Evolutionary conservation across 2,113 vertebrate species (phyloP).

Genomic region (Alaudala cheleensis): DNA sequence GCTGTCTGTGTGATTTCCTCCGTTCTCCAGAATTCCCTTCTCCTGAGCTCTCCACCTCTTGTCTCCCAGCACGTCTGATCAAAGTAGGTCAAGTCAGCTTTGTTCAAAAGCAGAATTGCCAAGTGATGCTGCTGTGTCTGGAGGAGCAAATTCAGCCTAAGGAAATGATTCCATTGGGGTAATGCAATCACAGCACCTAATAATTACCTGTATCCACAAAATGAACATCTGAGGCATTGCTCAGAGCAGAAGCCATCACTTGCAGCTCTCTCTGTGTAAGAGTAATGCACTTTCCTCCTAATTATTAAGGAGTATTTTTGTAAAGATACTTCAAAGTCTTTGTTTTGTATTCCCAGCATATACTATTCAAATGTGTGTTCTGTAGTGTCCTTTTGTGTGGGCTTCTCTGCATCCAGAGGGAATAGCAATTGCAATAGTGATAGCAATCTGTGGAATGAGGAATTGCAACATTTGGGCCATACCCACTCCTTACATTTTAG

Average conservation of each 20-base stretch:
- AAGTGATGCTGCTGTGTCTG: background rate
- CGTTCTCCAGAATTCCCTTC: background rate
- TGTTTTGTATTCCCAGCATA: background rate
- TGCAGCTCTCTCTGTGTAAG: background rate
- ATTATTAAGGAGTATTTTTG: background rate
- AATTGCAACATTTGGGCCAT: slow-evolving; percentile 43
- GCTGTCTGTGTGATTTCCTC: background rate
- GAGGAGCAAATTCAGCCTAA: background rate
- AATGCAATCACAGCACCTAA: background rate
- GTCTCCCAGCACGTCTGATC: background rate
- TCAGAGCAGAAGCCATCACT: background rate
- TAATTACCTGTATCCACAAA: slow-evolving; percentile 22
- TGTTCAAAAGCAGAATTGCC: background rate
- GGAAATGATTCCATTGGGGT: background rate
- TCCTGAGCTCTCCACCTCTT: background rate
- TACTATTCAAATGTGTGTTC: background rate
- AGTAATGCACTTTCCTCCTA: background rate
- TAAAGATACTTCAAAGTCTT: background rate
- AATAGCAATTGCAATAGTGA: slow-evolving; percentile 17
- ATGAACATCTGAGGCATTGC: background rate
- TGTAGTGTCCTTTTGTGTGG: slow-evolving; percentile 1
- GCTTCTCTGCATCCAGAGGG: slow-evolving; percentile 1
- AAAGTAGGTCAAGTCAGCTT: slow-evolving; percentile 28
- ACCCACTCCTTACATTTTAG: background rate
- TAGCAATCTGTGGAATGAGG: slow-evolving; percentile 48